Percentiles rank a stretch among this genome's conserved stretches.
These are phyloP conservation scores for Coenonympha glycerion DNA, from an alignment of 2,888 invertebrate genomes.

Conservation along the genomic window DNA sequence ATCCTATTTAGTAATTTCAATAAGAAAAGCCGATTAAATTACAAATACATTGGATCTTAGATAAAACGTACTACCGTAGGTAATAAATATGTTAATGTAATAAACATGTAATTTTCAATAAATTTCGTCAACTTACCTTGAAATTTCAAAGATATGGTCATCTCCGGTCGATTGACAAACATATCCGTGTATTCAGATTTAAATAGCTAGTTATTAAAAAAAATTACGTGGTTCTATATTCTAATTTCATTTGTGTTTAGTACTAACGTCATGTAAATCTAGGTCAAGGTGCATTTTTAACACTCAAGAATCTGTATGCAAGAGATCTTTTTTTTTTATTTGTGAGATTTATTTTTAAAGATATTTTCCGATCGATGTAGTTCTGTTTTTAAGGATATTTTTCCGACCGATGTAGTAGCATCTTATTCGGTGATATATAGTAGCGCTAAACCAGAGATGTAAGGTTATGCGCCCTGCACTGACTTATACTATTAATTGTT, in stretches of 20 bases:
- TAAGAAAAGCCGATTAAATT: slow-evolving; percentile 6
- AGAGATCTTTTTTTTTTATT: too few species aligned
- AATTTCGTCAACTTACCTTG: slow-evolving; percentile 7
- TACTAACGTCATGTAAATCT: too few species aligned
- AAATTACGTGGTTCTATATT: background rate
- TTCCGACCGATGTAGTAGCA: too few species aligned
- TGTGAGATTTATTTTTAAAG: too few species aligned
- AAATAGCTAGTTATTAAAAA: background rate
- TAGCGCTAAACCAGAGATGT: too few species aligned
- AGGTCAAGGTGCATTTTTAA: too few species aligned
- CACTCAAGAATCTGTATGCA: too few species aligned
- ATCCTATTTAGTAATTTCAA: slow-evolving; percentile 10
- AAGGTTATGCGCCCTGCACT: too few species aligned
- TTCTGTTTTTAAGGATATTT: background rate
- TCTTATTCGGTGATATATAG: too few species aligned
- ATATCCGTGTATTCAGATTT: background rate
- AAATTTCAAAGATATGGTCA: slow-evolving; percentile 2
- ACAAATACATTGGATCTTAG: background rate
- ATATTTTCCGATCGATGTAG: too few species aligned
- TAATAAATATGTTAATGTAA: slow-evolving; percentile 7
- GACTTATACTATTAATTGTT: too few species aligned
- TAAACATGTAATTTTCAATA: slow-evolving; percentile 2
- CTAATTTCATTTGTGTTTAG: too few species aligned
- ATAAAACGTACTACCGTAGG: slow-evolving; percentile 5
- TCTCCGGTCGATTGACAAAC: background rate